These are phyloP conservation scores for Denticeps clupeoides DNA, from an alignment of 2,797 vertebrate species.

Conservation along the genomic window DNA sequence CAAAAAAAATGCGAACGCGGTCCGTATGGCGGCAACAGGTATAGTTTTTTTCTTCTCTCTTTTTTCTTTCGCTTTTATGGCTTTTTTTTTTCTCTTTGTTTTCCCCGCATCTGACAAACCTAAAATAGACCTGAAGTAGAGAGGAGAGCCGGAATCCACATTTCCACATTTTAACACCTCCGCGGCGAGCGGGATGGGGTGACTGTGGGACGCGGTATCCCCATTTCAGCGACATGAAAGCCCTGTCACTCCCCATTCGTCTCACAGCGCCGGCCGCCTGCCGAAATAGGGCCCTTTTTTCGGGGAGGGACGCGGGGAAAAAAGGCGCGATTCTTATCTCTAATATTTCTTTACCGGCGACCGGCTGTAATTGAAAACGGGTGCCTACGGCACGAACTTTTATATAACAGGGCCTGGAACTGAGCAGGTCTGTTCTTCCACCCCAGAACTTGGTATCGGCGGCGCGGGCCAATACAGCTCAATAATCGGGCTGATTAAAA, in stretches of 20 bases:
- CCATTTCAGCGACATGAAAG: conserved; percentile 52
- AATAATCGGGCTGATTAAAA: neutral
- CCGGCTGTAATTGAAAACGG: conserved; percentile 52
- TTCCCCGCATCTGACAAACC: conserved; percentile 30
- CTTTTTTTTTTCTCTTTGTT: conserved; percentile 17
- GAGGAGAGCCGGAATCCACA: conserved; percentile 17
- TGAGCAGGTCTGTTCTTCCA: conserved; percentile 14
- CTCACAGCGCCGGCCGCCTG: conserved; percentile 26
- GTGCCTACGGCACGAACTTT: no score
- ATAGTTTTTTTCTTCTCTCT: no score
- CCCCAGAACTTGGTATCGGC: conserved; percentile 11
- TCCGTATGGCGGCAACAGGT: no score
- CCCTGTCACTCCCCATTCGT: conserved; percentile 51
- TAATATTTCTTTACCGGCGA: conserved; percentile 43
- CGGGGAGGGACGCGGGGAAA: conserved; percentile 16
- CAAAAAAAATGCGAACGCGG: no score
- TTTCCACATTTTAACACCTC: conserved; percentile 43
- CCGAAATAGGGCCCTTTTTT: conserved; percentile 40
- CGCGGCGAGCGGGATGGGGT: conserved; percentile 24
- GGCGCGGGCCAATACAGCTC: neutral
- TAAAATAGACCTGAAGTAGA: conserved; percentile 28
- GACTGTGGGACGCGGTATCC: conserved; percentile 31
- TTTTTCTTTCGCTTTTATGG: no score
- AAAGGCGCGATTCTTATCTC: conserved; percentile 49
- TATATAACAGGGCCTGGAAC: no score